Conservation (phyloP, 2,888 invertebrate genomes). For the Blomia tropicalis region DNA sequence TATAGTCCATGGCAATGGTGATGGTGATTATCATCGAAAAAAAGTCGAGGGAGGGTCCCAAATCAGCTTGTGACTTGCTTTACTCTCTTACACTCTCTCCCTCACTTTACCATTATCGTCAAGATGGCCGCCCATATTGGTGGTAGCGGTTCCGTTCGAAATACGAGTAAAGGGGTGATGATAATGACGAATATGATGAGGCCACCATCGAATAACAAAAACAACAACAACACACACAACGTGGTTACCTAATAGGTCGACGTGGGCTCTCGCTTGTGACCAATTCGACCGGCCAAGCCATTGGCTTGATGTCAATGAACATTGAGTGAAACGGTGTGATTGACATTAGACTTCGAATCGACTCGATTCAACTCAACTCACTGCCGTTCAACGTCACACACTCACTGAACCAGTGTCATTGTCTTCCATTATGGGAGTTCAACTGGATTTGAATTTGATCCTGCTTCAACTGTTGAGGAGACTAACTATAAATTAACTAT, state of each 20-base stretch:
- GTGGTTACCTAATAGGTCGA: neutral
- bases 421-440: no score
- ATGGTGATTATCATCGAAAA: neutral
- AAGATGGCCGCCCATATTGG: neutral
- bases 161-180: no score
- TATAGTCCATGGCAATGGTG: neutral
- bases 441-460: no score
- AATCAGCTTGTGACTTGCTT: neutral
- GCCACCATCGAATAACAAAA: no score
- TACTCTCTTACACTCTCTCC: neutral
- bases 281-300: neutral
- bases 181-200: no score
- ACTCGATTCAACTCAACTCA: no score
- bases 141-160: neutral
- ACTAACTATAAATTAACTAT: no score
- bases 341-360: no score
- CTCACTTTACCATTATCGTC: neutral
- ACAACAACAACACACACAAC: no score
- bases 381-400: no score
- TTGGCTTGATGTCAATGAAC: slow-evolving; percentile 5
- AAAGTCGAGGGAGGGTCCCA: neutral
- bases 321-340: slow-evolving; percentile 11
- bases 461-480: no score
- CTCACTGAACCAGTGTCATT: slow-evolving; percentile 4
- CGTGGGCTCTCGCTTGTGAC: neutral